A percentile compares a stretch with the other conserved stretches of the same genome.
These are phyloP conservation scores for Aleiodes testaceus DNA, from an alignment of 2,888 invertebrate genomes.

Conservation along the genomic window DNA sequence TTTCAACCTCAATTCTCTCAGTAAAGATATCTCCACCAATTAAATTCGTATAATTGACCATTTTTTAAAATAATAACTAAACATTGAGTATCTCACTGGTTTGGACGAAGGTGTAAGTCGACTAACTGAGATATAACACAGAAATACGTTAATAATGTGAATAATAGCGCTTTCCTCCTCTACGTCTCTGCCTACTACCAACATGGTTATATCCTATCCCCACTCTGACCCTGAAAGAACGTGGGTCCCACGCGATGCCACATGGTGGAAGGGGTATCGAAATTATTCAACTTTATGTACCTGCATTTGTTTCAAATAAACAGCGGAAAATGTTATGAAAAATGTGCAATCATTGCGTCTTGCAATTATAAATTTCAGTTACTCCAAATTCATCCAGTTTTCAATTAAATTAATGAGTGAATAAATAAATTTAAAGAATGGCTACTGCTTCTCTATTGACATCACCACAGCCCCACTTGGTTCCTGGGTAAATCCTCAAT, in stretches of 20 bases:
- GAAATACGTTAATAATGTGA: slow-evolving; percentile 53
- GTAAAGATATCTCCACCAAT: not conserved
- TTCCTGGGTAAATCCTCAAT: slow-evolving; percentile 78
- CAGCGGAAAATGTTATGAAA: slow-evolving; percentile 11
- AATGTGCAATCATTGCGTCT: not conserved
- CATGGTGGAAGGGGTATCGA: not conserved
- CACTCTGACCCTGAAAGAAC: slow-evolving; percentile 40
- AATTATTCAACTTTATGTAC: not conserved
- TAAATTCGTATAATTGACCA: slow-evolving; percentile 9
- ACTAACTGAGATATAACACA: slow-evolving; percentile 66
- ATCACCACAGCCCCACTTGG: slow-evolving; percentile 82
- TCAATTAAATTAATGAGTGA: slow-evolving; percentile 32
- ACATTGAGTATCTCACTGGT: slow-evolving; percentile 30
- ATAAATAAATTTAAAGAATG: slow-evolving; percentile 50
- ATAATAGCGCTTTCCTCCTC: slow-evolving; percentile 51
- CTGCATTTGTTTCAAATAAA: slow-evolving; percentile 43
- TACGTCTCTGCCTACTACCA: slow-evolving; percentile 31
- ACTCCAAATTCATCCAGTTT: slow-evolving; percentile 12
- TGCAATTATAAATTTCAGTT: slow-evolving; percentile 2
- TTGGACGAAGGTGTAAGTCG: slow-evolving; percentile 55
- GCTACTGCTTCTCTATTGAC: slow-evolving; percentile 61
- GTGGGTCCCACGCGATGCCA: not conserved
- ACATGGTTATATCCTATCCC: slow-evolving; percentile 53
- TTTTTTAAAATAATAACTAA: slow-evolving; percentile 25
- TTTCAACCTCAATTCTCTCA: not conserved